Percentiles rank a stretch among this genome's conserved stretches.
Evolutionary conservation across 2,113 vertebrate genomes (phyloP).

Genomic region (Callipepla californica): DNA sequence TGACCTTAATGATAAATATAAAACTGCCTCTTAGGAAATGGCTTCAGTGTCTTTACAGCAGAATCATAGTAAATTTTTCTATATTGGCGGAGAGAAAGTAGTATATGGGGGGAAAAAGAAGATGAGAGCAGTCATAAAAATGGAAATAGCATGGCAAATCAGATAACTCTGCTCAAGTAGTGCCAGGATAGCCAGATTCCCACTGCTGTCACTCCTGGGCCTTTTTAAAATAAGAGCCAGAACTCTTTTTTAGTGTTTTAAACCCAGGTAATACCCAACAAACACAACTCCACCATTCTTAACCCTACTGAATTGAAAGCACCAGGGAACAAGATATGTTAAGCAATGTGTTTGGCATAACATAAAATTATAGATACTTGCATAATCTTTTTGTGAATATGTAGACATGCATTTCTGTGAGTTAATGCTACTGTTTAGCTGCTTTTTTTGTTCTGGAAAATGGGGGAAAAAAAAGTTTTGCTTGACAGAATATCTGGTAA

Average conservation of each 20-base stretch:
- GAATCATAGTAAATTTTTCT: neutral
- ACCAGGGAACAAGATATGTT: neutral
- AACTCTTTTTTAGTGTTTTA: neutral
- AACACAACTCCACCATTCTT: neutral
- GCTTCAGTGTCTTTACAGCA: neutral
- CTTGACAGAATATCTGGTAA: neutral
- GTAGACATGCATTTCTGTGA: neutral
- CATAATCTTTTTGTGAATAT: neutral
- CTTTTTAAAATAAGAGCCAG: slow-evolving; percentile 27
- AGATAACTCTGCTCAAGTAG: neutral
- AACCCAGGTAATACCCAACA: neutral
- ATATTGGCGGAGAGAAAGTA: neutral
- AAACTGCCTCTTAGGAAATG: neutral
- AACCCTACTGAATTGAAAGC: neutral
- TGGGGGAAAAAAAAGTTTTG: neutral
- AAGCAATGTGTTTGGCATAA: neutral
- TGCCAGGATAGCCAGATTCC: neutral
- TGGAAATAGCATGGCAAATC: neutral
- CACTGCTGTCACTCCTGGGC: neutral
- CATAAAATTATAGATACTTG: neutral
- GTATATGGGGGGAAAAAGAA: neutral
- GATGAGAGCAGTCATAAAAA: neutral
- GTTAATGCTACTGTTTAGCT: neutral
- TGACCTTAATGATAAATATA: neutral
- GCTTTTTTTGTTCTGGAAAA: neutral